These are phyloP conservation scores for Rhimphoctona megacephalus DNA, from an alignment of 2,888 invertebrate species.

Conservation along the genomic window DNA sequence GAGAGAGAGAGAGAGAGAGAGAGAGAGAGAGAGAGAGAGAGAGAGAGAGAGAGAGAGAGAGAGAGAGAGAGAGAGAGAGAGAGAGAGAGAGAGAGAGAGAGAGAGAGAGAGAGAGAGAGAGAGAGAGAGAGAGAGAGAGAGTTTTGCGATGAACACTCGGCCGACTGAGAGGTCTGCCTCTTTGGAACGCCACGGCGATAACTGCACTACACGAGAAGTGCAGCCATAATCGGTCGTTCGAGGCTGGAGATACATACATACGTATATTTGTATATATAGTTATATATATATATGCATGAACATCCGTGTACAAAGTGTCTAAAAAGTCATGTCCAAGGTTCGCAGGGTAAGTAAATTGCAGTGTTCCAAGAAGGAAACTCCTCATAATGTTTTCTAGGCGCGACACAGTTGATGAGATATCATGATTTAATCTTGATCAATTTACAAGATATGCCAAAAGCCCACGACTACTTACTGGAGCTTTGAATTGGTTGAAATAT, in stretches of 20 bases:
- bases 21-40: neutral
- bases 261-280: constrained; percentile 12
- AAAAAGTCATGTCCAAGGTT: neutral
- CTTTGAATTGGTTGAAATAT: neutral
- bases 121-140: neutral
- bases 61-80: neutral
- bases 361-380: neutral
- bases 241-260: constrained; percentile 25
- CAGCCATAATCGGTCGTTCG: constrained; percentile 67
- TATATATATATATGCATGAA: neutral
- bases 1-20: neutral
- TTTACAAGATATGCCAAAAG: neutral
- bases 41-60: constrained; percentile 1
- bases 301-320: constrained; percentile 2
- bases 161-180: constrained; percentile 25
- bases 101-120: constrained; percentile 1
- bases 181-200: constrained; percentile 63
- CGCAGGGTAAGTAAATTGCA: neutral
- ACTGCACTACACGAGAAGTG: constrained; percentile 64
- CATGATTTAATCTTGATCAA: neutral
- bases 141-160: constrained; percentile 20
- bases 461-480: neutral
- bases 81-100: neutral
- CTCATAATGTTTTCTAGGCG: neutral
- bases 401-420: neutral